Evolutionary conservation across 2,797 vertebrate genomes (phyloP), one percentile per base, ranked within the genome.

Genomic region (Gymnodraco acuticeps): DNA sequence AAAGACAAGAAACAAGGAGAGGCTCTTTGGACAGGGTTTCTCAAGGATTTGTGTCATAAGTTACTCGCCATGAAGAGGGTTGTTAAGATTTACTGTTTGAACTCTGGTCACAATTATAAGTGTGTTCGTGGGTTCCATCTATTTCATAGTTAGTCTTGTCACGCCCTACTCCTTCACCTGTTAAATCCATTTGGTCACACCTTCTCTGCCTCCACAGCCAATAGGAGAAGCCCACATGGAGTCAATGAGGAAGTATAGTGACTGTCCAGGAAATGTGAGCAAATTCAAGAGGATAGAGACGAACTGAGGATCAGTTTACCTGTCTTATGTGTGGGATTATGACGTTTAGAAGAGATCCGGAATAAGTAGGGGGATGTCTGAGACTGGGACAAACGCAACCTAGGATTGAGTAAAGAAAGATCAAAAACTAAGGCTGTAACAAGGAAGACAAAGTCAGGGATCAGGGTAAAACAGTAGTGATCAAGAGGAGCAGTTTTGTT

Each of bases 1-100:
- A 46, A 66, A 78, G 42, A 70, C 5, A 31, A 63, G 64, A 63
- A 75, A 41, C 10, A 17, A 81, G 76, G 59, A 83, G 72, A 73
- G 81, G 62, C 52, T n/a, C 50, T 66, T 55, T 56, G 19, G 27
- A 53, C 5, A 0, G 6, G 16, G 50, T 78, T 80, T 78, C 50
- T 83, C 27, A 78, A 74, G 69, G 55, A 54, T 3, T 12, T 13
- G 3, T 46, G n/a, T 74, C 42, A 70, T 47, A 41, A 23, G 20
- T 10, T 23, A 64, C 61, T 51, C 19, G 0, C 13, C 59, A 17
- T 41, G 16, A 64, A 53, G 63, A 27, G 52, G 23, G 64, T 62
- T 77, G 13, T 51, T 8, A 47, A 31, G 10, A 58, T 14, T 3
- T 11, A 3, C 10, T 61, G 55, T 68, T 70, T 70, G 20, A 16